Conservation (phyloP, 2,797 vertebrate genomes). For the Gobionotothen gibberifrons region DNA sequence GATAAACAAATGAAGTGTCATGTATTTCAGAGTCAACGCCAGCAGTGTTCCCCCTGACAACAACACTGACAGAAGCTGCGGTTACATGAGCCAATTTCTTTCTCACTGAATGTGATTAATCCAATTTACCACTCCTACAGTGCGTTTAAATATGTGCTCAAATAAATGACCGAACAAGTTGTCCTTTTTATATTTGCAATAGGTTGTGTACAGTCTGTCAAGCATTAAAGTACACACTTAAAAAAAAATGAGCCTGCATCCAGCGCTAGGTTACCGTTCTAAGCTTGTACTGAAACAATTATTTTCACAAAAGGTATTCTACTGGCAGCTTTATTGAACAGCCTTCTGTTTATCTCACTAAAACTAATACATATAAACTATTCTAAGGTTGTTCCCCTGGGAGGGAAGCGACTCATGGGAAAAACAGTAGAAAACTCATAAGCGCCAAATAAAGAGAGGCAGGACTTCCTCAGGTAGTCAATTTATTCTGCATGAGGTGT, state of each 20-base stretch:
- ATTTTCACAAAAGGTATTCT: slow-evolving; percentile 38
- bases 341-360: slow-evolving; percentile 35
- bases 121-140: slow-evolving; percentile 3
- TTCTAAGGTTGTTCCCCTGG: slow-evolving; percentile 6
- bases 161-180: slow-evolving; percentile 28
- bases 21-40: slow-evolving; percentile 12
- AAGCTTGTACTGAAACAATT: slow-evolving; percentile 25
- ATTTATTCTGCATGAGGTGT: slow-evolving; percentile 10
- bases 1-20: background rate
- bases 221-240: slow-evolving; percentile 11
- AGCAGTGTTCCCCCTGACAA: slow-evolving; percentile 22
- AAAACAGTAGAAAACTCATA: background rate
- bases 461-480: slow-evolving; percentile 14
- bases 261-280: slow-evolving; percentile 21
- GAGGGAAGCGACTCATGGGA: background rate
- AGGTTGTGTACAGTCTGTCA: slow-evolving; percentile 4
- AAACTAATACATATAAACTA: slow-evolving; percentile 41
- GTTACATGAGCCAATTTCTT: slow-evolving; percentile 33
- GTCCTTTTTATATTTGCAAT: slow-evolving; percentile 29
- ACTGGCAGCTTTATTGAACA: slow-evolving; percentile 34
- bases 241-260: slow-evolving; percentile 15
- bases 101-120: slow-evolving; percentile 8
- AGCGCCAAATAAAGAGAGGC: slow-evolving; percentile 10
- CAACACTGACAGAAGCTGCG: slow-evolving; percentile 54
- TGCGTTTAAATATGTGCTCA: slow-evolving; percentile 10